phyloP scores from a whole-genome alignment of 2,113 vertebrate genomes.

The Etia nguti region DNA sequence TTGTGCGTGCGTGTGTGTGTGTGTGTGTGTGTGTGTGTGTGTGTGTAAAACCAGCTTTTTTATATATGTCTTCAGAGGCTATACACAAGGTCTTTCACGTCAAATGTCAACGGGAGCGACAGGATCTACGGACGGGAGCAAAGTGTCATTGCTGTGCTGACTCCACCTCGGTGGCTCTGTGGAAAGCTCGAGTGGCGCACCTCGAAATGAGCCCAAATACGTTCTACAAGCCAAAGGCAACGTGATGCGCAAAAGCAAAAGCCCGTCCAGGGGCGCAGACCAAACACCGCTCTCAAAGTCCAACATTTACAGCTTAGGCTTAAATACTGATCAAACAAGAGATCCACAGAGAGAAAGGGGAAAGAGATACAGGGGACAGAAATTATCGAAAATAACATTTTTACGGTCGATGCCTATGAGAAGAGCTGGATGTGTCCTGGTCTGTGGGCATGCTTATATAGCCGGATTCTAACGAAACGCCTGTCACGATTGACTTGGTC shows the following conservation, averaged over 20 bases:
- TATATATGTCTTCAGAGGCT: neutral
- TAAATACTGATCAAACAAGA: neutral
- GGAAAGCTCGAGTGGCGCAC: constrained; percentile 20
- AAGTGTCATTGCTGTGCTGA: neutral
- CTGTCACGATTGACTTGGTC: constrained; percentile 28
- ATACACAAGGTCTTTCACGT: neutral
- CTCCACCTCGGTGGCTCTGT: constrained; percentile 25
- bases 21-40: neutral
- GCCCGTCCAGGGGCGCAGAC: neutral
- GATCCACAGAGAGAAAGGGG: neutral
- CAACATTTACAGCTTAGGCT: neutral
- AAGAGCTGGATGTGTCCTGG: neutral
- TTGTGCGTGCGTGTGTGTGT: neutral
- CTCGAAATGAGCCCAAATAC: neutral
- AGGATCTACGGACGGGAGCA: neutral
- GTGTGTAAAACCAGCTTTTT: neutral
- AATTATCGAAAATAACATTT: constrained; percentile 1
- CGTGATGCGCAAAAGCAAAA: constrained; percentile 24
- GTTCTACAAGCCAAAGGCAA: neutral
- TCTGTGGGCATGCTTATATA: neutral
- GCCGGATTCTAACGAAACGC: neutral
- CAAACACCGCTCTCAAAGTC: neutral
- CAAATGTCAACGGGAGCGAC: neutral
- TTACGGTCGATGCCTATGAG: neutral
- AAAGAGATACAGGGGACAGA: neutral